phyloP scores from a whole-genome alignment of 2,888 invertebrate genomes.

The Polydrusus cervinus region DNA sequence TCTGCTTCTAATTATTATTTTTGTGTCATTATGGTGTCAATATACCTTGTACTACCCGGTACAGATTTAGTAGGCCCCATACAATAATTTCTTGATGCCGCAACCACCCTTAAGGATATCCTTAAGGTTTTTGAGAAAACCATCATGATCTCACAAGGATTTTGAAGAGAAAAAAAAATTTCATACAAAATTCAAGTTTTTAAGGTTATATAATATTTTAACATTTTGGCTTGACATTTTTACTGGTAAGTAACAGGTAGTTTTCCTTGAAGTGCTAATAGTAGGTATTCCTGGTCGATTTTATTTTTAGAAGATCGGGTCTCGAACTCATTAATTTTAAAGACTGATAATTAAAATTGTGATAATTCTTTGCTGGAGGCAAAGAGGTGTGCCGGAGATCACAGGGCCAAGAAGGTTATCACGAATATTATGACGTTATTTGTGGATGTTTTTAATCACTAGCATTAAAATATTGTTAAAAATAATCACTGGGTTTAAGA shows the following conservation, averaged over 20 bases:
- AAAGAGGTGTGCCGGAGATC: constrained; percentile 16
- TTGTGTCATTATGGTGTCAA: too few species aligned
- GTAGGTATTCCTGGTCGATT: neutral
- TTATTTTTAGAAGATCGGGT: constrained; percentile 9
- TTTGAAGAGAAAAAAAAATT: neutral
- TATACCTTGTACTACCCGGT: neutral
- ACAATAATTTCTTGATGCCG: neutral
- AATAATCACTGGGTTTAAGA: neutral
- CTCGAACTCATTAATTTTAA: neutral
- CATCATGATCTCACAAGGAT: neutral
- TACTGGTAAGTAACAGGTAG: neutral
- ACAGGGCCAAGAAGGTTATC: constrained; percentile 25
- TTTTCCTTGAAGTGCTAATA: neutral
- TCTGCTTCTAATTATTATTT: too few species aligned
- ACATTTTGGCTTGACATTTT: constrained; percentile 3
- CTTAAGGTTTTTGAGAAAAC: constrained; percentile 5
- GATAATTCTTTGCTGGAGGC: constrained; percentile 49
- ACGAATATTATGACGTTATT: neutral
- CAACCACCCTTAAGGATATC: neutral
- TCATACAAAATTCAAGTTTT: neutral
- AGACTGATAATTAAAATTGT: too few species aligned
- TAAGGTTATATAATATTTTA: constrained; percentile 12
- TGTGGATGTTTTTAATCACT: constrained; percentile 7
- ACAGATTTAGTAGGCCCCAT: too few species aligned
- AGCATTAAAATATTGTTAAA: neutral